Evolutionary conservation across 1,140 invertebrate genomes (phyloP).

Genomic region (Cydia amplana): DNA sequence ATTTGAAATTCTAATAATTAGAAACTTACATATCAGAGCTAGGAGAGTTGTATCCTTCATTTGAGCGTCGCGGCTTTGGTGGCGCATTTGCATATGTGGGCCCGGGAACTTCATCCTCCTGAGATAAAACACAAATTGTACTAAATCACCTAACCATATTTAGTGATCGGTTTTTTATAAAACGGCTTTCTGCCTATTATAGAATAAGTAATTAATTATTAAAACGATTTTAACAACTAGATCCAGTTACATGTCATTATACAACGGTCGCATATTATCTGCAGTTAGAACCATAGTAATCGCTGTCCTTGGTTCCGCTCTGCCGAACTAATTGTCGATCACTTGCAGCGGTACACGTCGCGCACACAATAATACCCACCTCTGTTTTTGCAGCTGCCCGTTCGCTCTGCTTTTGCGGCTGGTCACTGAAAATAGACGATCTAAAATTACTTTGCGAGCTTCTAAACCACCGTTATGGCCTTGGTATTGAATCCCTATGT

Average conservation of each 20-base stretch:
- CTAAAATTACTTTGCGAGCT: constrained; percentile 33
- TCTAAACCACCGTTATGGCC: constrained; percentile 28
- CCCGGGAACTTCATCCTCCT: constrained; percentile 70
- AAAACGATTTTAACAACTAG: neutral
- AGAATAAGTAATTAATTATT: too few relatives aligned
- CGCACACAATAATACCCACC: constrained; percentile 63
- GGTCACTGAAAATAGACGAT: constrained; percentile 62
- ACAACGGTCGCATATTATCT: constrained; percentile 45
- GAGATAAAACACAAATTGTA: constrained; percentile 34
- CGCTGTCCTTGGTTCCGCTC: constrained; percentile 68
- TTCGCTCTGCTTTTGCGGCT: constrained; percentile 59
- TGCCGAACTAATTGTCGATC: constrained; percentile 58
- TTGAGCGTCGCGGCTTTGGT: constrained; percentile 89
- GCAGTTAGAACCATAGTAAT: constrained; percentile 59
- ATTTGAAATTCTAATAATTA: constrained; percentile 1
- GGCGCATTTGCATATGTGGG: constrained; percentile 94
- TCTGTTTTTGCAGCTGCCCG: constrained; percentile 64
- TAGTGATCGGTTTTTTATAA: neutral
- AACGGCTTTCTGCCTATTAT: neutral
- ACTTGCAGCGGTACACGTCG: constrained; percentile 56
- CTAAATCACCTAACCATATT: neutral
- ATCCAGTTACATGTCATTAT: constrained; percentile 34
- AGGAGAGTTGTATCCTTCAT: constrained; percentile 86
- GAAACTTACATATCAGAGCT: constrained; percentile 81
- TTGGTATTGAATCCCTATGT: constrained; percentile 23